A percentile compares a stretch with the other conserved stretches of the same genome.
Evolutionary conservation across 2,113 vertebrate genomes (phyloP).

Genomic region (cattle (Bos taurus)): ARS-UCD2.0 NC_037328.1:45556001-45556500

Average conservation of each 20-base stretch:
- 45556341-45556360: not conserved
- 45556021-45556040: not conserved
- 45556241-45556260: not conserved
- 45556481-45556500: not conserved
- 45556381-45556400: not conserved
- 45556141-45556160: not conserved
- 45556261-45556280: not conserved
- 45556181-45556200: not conserved
- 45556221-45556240: not conserved
- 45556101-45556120: not conserved
- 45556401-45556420: not conserved
- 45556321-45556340: not conserved
- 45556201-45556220: not conserved
- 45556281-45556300: not conserved
- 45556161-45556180: not conserved
- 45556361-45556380: not conserved
- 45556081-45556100: not conserved
- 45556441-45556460: not conserved
- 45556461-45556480: not conserved
- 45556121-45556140: not conserved
- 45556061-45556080: not conserved
- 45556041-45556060: not conserved
- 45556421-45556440: not conserved
- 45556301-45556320: not conserved
- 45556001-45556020: not conserved